A percentile compares a stretch with the other conserved stretches of the same genome.
Evolutionary conservation across 53 echinoderm and acorn worm genomes (phyloP).

Genomic region (Stichopus horrens): DNA sequence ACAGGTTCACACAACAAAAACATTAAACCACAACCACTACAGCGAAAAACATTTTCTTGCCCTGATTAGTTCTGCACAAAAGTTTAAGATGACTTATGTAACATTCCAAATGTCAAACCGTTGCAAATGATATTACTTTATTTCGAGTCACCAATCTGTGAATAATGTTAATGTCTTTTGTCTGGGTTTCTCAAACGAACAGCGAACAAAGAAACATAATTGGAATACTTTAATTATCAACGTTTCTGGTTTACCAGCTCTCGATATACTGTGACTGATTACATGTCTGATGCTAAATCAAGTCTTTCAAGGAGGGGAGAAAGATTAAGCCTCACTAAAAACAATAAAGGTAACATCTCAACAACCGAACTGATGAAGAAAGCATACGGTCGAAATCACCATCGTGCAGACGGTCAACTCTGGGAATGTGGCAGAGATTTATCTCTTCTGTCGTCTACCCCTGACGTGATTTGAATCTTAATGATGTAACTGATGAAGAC

Average conservation of each 20-base stretch:
- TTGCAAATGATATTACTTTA: neutral
- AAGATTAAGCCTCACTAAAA: constrained; percentile 1
- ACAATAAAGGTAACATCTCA: neutral
- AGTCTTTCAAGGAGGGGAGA: neutral
- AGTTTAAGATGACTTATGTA: no score
- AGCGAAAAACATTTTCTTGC: no score
- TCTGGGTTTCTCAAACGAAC: neutral
- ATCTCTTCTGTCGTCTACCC: neutral
- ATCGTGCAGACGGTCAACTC: neutral
- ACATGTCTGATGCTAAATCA: neutral
- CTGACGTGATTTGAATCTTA: neutral
- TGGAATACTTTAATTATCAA: neutral
- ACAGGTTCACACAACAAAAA: no score
- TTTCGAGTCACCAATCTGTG: no score
- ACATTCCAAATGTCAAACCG: no score
- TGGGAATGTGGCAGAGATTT: neutral
- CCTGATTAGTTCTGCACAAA: no score
- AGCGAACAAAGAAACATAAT: neutral
- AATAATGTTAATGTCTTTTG: neutral
- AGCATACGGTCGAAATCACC: neutral
- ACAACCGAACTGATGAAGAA: neutral
- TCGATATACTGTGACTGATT: neutral
- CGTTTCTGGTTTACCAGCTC: neutral
- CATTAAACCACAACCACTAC: no score
- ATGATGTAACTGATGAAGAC: neutral